Base-by-base conservation (phyloP, 2,113 vertebrate genomes). In the Malurus alboscapulatus region DNA sequence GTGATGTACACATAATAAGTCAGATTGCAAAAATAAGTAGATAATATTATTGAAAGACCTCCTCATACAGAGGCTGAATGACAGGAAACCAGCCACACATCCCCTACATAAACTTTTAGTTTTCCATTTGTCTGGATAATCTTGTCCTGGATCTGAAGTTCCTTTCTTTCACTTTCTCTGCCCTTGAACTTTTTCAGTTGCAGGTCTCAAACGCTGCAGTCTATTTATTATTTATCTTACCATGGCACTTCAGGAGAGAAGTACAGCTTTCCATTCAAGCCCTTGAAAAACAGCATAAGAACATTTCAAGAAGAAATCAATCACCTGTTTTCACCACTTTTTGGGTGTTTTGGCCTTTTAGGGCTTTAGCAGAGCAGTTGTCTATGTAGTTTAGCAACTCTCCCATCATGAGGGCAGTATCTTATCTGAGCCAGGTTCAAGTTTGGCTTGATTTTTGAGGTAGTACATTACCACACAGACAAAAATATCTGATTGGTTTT, bases 221-320 rank as follows among this genome's bases (percentile, higher is more conserved):
- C 21, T 57, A 48, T 92, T 81, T 78, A 86, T 88, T 93, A 90
- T 92, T 95, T 72, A 88, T 93, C 85, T 88, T 80, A 76, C 25
- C 22, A 5, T 7, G 55, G 34, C 16, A 42, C 45, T 90, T 66
- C 26, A 66, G 47, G 67, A 90, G 14, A 88, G 34, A 76, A 90
- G 38, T 47, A 83, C 1, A 2, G 34, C 47, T 65, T 93, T 92
- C 74, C 26, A 66, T 87, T 73, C 51, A 78, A 86, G 71, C 1
- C 12, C 67, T 73, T 73, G 72, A 90, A 83, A 87, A 83, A 40
- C 7, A 9, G 53, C 7, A n/a, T 32, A 54, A 61, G 91, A 82
- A 48, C 45, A 58, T 89, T 87, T 87, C 81, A 85, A 87, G 47
- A 14, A 42, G 58, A 94, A 92, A 85, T 75, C 4, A 9, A n/a